Conservation (phyloP, 1,140 invertebrate species). For the Drosophila jambulina region DNA sequence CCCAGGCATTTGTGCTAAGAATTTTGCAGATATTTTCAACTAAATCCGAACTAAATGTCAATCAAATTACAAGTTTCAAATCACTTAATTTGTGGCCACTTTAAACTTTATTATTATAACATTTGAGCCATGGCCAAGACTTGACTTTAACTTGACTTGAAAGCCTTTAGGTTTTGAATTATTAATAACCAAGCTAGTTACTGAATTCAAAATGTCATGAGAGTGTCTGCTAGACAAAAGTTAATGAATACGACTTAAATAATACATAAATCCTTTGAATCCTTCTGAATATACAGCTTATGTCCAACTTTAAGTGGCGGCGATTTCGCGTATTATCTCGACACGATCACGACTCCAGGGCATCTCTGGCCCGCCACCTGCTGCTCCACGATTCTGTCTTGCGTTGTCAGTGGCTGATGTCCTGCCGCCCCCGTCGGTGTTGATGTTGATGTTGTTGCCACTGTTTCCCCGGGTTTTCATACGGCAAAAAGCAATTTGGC, state of each 20-base stretch:
- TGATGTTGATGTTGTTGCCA: conserved; percentile 6
- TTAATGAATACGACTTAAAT: background rate
- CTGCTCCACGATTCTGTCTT: conserved; percentile 31
- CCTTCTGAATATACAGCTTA: background rate
- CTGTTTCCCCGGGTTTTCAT: conserved; percentile 24
- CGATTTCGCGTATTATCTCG: conserved; percentile 2
- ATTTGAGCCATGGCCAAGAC: background rate
- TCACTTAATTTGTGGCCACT: background rate
- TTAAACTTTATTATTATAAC: background rate
- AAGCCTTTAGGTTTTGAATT: background rate
- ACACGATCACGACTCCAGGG: conserved; percentile 27
- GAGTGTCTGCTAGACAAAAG: no score
- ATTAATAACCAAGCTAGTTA: background rate
- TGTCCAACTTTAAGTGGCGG: background rate
- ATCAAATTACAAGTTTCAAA: background rate
- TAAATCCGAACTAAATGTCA: background rate
- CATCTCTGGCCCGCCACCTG: conserved; percentile 52
- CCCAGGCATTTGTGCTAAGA: background rate
- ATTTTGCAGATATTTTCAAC: background rate
- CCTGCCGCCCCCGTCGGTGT: background rate
- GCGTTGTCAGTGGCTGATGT: conserved; percentile 29
- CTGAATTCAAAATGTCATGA: no score
- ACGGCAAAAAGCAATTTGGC: conserved; percentile 76
- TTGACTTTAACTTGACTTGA: background rate
- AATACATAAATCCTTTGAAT: no score